phyloP scores from a whole-genome alignment of 2,797 vertebrate genomes.

The Acipenser transmontanus region DNA sequence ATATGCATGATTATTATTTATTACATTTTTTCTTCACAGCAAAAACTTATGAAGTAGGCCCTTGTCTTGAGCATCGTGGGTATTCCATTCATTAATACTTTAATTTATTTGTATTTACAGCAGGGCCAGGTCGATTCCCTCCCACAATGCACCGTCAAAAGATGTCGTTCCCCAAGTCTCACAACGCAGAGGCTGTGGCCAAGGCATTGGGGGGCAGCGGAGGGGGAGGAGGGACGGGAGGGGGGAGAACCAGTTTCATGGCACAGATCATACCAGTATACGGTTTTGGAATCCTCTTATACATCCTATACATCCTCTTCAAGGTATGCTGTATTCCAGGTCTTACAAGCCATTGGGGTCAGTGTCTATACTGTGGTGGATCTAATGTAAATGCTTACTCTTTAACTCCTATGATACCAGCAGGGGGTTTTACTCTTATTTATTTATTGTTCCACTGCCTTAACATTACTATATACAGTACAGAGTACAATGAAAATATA shows the following conservation, averaged over 20 bases:
- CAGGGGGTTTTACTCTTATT: too few relatives aligned
- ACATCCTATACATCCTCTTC: constrained; percentile 87
- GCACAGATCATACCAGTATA: constrained; percentile 88
- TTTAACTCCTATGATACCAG: too few relatives aligned
- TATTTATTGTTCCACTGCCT: too few relatives aligned
- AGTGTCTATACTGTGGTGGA: not conserved
- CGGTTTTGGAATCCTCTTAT: constrained; percentile 89
- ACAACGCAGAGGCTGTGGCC: constrained; percentile 65
- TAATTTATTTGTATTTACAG: constrained; percentile 51
- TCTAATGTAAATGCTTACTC: not conserved
- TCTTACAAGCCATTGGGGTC: not conserved
- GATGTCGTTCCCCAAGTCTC: constrained; percentile 54
- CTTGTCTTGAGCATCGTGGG: too few relatives aligned
- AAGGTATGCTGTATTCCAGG: constrained; percentile 63
- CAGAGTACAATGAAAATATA: too few relatives aligned
- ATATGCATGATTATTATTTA: too few relatives aligned
- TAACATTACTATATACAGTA: too few relatives aligned
- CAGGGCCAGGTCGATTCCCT: constrained; percentile 69
- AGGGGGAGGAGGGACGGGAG: constrained; percentile 37
- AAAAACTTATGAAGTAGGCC: too few relatives aligned
- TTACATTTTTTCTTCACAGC: too few relatives aligned
- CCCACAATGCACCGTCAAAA: constrained; percentile 56
- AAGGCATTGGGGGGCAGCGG: constrained; percentile 61
- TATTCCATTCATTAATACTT: too few relatives aligned
- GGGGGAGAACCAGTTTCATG: constrained; percentile 74